Conservation (phyloP, 2,888 invertebrate genomes). For the Himalopsyche tibetana region DNA sequence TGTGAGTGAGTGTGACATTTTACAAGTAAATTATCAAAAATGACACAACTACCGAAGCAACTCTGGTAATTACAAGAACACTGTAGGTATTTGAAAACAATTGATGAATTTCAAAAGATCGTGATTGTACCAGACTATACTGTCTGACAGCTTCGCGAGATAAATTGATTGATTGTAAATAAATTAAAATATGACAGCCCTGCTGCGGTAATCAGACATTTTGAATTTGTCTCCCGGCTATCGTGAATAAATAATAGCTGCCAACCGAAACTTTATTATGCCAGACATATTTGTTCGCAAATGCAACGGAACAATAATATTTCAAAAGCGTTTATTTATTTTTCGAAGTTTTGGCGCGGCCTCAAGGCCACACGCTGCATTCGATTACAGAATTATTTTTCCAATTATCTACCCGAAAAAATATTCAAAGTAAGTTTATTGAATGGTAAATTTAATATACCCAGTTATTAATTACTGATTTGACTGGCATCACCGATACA, state of each 20-base stretch:
- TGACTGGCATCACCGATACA: no score
- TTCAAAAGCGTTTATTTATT: background rate
- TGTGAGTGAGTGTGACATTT: no score
- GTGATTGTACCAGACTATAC: background rate
- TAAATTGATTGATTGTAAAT: slow-evolving; percentile 20
- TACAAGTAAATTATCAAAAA: no score
- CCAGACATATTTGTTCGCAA: background rate
- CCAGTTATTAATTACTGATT: no score
- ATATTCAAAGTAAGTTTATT: no score
- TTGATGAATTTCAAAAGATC: background rate
- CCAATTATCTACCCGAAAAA: no score
- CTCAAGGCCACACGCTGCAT: background rate
- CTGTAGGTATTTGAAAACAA: no score
- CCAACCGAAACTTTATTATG: background rate
- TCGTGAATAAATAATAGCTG: background rate
- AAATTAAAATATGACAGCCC: slow-evolving; percentile 17
- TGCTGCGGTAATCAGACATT: slow-evolving; percentile 20
- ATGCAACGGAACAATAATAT: slow-evolving; percentile 18
- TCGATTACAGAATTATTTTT: background rate
- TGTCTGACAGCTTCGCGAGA: background rate
- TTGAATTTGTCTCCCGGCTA: slow-evolving; percentile 13
- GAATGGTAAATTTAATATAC: no score
- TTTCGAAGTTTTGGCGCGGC: background rate
- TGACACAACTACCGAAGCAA: no score
- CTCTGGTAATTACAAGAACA: no score